Base-by-base conservation (phyloP, 2,888 invertebrate species). In the Halictus ligatus region DNA sequence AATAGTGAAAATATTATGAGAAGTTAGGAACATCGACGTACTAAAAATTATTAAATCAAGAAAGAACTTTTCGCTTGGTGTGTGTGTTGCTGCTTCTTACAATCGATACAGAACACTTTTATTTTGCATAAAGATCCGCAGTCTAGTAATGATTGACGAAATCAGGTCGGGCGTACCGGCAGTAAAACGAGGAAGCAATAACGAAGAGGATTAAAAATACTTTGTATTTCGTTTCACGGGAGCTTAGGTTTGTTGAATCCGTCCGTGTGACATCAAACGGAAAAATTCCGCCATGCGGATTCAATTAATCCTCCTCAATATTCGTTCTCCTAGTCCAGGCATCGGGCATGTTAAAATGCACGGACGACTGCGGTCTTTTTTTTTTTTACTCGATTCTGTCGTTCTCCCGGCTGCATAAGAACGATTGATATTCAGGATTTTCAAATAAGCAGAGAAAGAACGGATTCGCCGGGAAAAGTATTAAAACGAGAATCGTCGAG, bases 251-350 rank as follows among this genome's bases (percentile, higher is more conserved):
- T 78, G 64, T 35, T 21, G 74, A 73, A 87, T 86, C 88, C 81
- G 78, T 81, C 71, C 78, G 75, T 60, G 83, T 81, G 78, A 72
- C 76, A 80, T 80, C 80, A 64, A 75, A 78, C 69, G 87, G 81
- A 86, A 83, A 87, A 88, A 84, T 74, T 74, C 83, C 82, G 64
- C 80, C 84, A 43, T 43, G 67, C 78, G 76, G 90, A 90, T 91
- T 83, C 89, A 87, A 91, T 91, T 91, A 92, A 92, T 88, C 82
- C 74, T 89, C 74, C 72, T 85, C 85, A 86, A 89, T 83, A 87
- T 89, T 91, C 88, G 67, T 78, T 78, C 82, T 60, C 15, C 46
- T 43, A 58, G 73, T 29, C 67, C 29, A n/a, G 54, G 35, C 73
- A 35, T 69, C 54, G 64, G 21, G 29, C n/a, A 80, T 78, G 89